Evolutionary conservation across 2,797 vertebrate genomes (phyloP), one percentile per base, ranked within the genome.

Genomic region (Lepus townsendii): DNA sequence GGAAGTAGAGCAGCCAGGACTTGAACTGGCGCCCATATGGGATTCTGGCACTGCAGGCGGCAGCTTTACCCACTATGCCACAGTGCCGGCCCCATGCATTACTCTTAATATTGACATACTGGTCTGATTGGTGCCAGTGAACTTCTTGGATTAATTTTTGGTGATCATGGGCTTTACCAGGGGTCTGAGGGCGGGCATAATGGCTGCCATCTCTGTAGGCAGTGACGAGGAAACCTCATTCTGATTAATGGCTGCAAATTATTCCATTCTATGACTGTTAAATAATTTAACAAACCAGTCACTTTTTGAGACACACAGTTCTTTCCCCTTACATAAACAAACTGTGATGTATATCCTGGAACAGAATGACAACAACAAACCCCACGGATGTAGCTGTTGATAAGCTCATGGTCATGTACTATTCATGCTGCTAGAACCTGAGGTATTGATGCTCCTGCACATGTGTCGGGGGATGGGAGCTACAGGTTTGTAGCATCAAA

Each of bases 401-500:
- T 10, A 69, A 54, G 42, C 50, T 86, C 82, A 63, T 0, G 35
- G 17, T 13, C 38, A 63, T 2, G 63, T 35, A 32, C 32, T 32
- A 9, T 62, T 60, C 32, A 19, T 13, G 22, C 20, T 85, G 26
- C 26, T 22, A 35, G 50, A 42, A 27, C 4, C 75, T 2, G n/a
- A 47, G 22, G 5, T 63, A 7, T 5, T 22, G 20, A 17, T 32
- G 22, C 52, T 90, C 5, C 54, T 82, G 76, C 11, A 20, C 0
- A 0, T 2, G 11, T 16, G 63, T 47, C 3, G 71, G 19, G n/a
- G 11, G 0, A 1, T 60, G 30, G 24, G 13, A 30, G 5, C 17
- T 62, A 24, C 65, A 68, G 57, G 35, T 42, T 63, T 30, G 13
- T n/a, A 60, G 30, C 3, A 50, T 17, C 68, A 60, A n/a, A 54